These are phyloP conservation scores for Pseudoatta argentina DNA, from an alignment of 1,140 invertebrate genomes.

Conservation along the genomic window DNA sequence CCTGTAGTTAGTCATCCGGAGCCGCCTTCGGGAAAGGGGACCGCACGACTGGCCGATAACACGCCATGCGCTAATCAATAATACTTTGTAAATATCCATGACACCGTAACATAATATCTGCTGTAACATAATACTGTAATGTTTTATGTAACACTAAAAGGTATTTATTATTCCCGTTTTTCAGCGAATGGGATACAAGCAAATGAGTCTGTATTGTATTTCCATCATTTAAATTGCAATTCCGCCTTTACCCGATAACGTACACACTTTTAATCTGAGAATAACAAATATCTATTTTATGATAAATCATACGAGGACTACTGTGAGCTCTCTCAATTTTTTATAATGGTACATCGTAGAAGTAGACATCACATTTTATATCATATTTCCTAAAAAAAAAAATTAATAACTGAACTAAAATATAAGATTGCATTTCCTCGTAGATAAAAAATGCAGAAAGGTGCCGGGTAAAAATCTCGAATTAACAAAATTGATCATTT, in stretches of 20 bases:
- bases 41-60: conserved; percentile 28
- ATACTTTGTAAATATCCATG: conserved; percentile 56
- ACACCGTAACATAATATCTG: conserved; percentile 37
- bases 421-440: conserved; percentile 7
- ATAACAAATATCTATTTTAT: conserved; percentile 31
- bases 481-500: conserved; percentile 32
- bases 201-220: conserved; percentile 26
- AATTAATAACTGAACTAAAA: conserved; percentile 28
- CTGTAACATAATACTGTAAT: conserved; percentile 45
- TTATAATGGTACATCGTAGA: not conserved
- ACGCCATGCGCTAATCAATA: conserved; percentile 51
- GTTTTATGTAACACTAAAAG: conserved; percentile 42
- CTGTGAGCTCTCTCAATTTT: not conserved
- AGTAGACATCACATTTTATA: not conserved
- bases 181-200: not conserved
- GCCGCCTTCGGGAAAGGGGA: conserved; percentile 19
- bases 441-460: not conserved
- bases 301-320: conserved; percentile 25
- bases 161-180: conserved; percentile 15
- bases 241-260: conserved; percentile 5
- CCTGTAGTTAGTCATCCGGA: conserved; percentile 13
- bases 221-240: conserved; percentile 27
- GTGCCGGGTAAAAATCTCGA: conserved; percentile 9
- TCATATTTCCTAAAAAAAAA: conserved; percentile 4
- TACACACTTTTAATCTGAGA: conserved; percentile 26